These are phyloP conservation scores for Homalodisca vitripennis DNA, from an alignment of 1,140 invertebrate genomes.

Conservation along the genomic window DNA sequence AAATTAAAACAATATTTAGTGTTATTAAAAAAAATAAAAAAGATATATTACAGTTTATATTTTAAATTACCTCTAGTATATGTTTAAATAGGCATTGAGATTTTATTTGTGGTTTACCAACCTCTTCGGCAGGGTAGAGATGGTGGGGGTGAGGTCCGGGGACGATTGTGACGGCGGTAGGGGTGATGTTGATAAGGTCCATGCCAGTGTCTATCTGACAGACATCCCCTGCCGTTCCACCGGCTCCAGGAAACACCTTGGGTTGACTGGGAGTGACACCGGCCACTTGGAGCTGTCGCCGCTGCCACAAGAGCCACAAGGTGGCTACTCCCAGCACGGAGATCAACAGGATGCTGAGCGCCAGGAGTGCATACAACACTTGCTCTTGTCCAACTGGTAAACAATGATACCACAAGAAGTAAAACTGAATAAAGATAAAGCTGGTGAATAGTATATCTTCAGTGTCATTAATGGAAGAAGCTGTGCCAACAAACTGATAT, in stretches of 20 bases:
- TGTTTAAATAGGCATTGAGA: too few species aligned
- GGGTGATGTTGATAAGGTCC: constrained; percentile 50
- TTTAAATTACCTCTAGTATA: background rate
- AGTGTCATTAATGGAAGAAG: too few species aligned
- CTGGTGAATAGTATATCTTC: too few species aligned
- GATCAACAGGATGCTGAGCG: constrained; percentile 62
- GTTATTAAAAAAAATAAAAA: background rate
- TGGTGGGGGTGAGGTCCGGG: constrained; percentile 27
- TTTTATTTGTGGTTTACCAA: constrained; percentile 14
- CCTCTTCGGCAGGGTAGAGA: constrained; percentile 34
- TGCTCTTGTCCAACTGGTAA: constrained; percentile 70
- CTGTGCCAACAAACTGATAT: too few species aligned
- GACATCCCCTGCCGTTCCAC: constrained; percentile 66
- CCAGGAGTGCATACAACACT: constrained; percentile 71
- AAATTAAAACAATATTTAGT: background rate
- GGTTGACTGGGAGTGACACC: constrained; percentile 59
- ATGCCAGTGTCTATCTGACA: constrained; percentile 70
- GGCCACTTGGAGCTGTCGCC: constrained; percentile 56
- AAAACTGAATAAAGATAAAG: too few species aligned
- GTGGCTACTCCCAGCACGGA: constrained; percentile 65
- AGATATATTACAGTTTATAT: background rate
- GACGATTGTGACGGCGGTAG: constrained; percentile 35
- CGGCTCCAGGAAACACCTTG: constrained; percentile 69
- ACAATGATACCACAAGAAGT: too few species aligned
- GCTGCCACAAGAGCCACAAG: constrained; percentile 59